Evolutionary conservation across 2,113 vertebrate species (phyloP).

Genomic region (Sinocyclocheilus anophthalmus): DNA sequence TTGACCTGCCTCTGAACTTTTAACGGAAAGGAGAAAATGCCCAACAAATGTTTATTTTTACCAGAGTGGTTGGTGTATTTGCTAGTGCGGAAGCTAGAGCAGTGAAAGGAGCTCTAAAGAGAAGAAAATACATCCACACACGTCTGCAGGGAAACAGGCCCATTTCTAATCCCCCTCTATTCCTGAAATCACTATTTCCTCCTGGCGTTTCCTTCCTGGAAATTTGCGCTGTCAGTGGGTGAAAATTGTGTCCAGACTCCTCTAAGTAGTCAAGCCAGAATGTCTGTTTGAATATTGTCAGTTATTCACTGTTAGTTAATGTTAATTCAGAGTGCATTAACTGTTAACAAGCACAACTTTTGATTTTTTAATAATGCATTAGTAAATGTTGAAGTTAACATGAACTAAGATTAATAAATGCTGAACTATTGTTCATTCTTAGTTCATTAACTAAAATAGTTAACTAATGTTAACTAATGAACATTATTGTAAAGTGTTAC

Average conservation of each 20-base stretch:
- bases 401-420: no score
- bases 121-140: conserved; percentile 34
- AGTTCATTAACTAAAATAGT: no score
- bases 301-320: no score
- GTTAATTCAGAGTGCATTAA: no score
- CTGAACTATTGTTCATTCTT: no score
- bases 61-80: conserved; percentile 37
- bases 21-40: conserved; percentile 34
- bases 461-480: no score
- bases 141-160: conserved; percentile 34
- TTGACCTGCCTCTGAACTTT: conserved; percentile 26
- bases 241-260: conserved; percentile 22
- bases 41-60: conserved; percentile 61
- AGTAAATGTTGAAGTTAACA: no score
- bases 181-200: conserved; percentile 50
- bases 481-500: no score
- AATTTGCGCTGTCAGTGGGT: conserved; percentile 1
- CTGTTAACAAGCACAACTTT: no score
- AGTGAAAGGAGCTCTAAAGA: conserved; percentile 44
- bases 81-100: conserved; percentile 31
- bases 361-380: no score
- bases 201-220: neutral
- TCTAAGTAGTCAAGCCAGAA: neutral
- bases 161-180: conserved; percentile 41
- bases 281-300: neutral